A percentile compares a stretch with the other conserved stretches of the same genome.
phyloP scores from a whole-genome alignment of 2,888 invertebrate species.

The Slavum lentiscoides region DNA sequence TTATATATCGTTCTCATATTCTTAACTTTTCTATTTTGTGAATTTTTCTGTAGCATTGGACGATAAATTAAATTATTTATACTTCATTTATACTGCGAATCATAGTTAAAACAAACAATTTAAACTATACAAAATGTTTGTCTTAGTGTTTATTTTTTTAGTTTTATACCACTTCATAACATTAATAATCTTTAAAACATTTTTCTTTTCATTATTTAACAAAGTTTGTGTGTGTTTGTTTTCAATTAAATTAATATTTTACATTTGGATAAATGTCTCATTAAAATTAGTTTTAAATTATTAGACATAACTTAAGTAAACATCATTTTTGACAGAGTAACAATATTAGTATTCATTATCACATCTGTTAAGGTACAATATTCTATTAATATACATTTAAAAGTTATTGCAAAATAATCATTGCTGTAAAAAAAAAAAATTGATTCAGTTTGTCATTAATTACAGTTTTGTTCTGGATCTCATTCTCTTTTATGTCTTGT shows the following conservation, averaged over 20 bases:
- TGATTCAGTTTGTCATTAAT: conserved; percentile 3
- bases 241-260: background rate
- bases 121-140: conserved; percentile 9
- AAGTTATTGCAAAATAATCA: too few relatives aligned
- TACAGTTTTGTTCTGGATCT: conserved; percentile 36
- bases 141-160: background rate
- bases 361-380: background rate
- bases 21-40: conserved; percentile 39
- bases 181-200: background rate
- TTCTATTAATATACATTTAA: background rate
- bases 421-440: background rate
- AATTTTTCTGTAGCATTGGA: conserved; percentile 25
- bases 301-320: background rate
- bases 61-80: conserved; percentile 5
- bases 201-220: conserved; percentile 7
- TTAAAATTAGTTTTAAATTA: background rate
- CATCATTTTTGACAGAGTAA: background rate
- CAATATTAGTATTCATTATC: background rate
- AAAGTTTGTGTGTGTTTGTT: conserved; percentile 8
- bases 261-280: background rate
- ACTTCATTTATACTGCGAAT: background rate
- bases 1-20: background rate
- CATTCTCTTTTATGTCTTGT: conserved; percentile 43
- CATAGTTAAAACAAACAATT: background rate
- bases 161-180: conserved; percentile 2